Percentiles rank a stretch among this genome's conserved stretches.
Evolutionary conservation across 1,140 invertebrate genomes (phyloP).

Genomic region (Drosophila orosa): DNA sequence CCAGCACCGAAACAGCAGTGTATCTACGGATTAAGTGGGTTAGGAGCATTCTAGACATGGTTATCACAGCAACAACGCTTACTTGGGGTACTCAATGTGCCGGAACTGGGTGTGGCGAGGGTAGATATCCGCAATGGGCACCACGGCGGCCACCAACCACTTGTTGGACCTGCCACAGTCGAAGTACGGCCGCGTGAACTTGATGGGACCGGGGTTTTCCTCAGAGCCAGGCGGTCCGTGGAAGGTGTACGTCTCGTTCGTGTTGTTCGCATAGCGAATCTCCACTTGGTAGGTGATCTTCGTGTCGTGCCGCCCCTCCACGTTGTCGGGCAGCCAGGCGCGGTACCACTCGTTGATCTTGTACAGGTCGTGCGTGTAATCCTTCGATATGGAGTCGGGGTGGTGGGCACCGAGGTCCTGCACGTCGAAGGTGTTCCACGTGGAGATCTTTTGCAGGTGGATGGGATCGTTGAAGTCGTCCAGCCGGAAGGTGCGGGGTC

Average conservation of each 20-base stretch:
- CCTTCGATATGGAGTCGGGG: conserved; percentile 89
- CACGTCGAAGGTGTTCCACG: conserved; percentile 93
- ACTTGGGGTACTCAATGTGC: conserved; percentile 98
- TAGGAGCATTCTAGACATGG: neutral
- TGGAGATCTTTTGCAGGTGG: conserved; percentile 95
- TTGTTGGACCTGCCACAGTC: conserved; percentile 98
- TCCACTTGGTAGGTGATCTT: conserved; percentile 96
- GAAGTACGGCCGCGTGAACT: conserved; percentile 97
- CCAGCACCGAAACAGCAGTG: conserved; percentile 95
- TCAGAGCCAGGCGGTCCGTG: conserved; percentile 96
- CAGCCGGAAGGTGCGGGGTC: conserved; percentile 94
- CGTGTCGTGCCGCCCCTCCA: conserved; percentile 93
- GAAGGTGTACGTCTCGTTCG: conserved; percentile 97
- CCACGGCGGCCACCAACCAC: conserved; percentile 96
- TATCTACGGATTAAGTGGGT: conserved; percentile 87
- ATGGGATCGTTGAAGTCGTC: conserved; percentile 98
- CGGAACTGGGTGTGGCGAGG: conserved; percentile 97
- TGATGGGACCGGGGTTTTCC: conserved; percentile 94
- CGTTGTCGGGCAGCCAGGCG: conserved; percentile 94
- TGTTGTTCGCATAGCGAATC: conserved; percentile 97
- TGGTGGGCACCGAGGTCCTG: conserved; percentile 93
- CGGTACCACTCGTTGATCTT: conserved; percentile 97
- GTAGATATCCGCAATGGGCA: conserved; percentile 97
- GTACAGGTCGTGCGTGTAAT: conserved; percentile 96
- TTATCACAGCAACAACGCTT: conserved; percentile 82